Percentiles rank a stretch among this genome's conserved stretches.
Conservation (phyloP, 2,113 vertebrate genomes). For the Brachyistius frenatus region DNA sequence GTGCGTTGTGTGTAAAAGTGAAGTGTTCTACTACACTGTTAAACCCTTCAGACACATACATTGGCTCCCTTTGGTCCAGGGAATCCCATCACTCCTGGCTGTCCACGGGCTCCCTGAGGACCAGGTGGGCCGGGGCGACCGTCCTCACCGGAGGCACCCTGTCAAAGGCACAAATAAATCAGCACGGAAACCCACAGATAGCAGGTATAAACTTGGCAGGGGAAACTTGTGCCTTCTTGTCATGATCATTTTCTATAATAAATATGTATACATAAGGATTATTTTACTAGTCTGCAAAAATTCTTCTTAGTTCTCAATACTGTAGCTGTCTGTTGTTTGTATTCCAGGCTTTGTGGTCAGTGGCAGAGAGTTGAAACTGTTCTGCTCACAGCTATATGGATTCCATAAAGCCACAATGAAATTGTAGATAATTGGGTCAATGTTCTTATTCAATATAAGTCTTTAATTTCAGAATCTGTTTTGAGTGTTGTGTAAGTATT, state of each 20-base stretch:
- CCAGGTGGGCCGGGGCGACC: constrained; percentile 96
- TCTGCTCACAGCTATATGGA: too few species aligned
- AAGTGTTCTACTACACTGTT: background rate
- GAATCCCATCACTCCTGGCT: constrained; percentile 99
- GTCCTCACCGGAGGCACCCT: constrained; percentile 93
- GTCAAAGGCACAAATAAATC: constrained; percentile 31
- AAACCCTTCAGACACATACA: constrained; percentile 81
- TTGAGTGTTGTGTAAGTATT: background rate
- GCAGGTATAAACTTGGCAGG: background rate
- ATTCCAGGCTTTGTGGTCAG: background rate
- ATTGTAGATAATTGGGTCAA: too few species aligned
- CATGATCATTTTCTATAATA: background rate
- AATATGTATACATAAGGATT: background rate
- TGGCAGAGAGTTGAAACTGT: background rate
- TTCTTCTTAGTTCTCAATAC: background rate
- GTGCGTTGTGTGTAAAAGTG: background rate
- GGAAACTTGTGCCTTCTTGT: background rate
- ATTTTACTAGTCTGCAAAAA: background rate
- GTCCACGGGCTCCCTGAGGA: constrained; percentile 93
- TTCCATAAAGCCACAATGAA: too few species aligned
- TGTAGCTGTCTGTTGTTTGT: background rate
- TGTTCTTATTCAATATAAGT: too few species aligned
- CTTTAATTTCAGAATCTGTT: too few species aligned
- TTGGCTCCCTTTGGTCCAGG: constrained; percentile 97
- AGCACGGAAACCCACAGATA: background rate